Base-by-base conservation (phyloP, 2,797 vertebrate species). In the Sardinella longiceps region DNA sequence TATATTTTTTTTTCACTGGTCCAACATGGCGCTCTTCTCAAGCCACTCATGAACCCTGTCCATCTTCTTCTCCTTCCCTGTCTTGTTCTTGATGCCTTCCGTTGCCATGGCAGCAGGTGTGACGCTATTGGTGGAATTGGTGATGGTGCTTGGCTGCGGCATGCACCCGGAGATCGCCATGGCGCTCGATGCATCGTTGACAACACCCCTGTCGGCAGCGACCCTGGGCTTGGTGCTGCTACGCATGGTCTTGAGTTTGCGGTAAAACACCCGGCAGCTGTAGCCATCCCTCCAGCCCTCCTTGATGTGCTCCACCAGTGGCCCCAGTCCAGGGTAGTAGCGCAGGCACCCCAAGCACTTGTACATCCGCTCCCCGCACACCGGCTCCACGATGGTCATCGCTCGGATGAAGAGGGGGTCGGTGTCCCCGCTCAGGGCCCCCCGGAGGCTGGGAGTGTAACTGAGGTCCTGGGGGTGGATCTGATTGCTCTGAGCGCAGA, bases 331-430 rank as follows among this genome's bases (percentile, higher is more conserved):
- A n/a, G 82, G 39, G 45, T 82, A 84, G 84, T 58, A 87, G 33
- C 60, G 51, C 46, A 88, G 84, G 82, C 85, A 88, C 7, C 85
- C 85, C 1, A 58, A 88, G 53, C 87, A 87, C 50, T 83, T 90
- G 39, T 86, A 90, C 86, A 82, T 88, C 77, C 46, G 80, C 63
- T 81, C 74, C 45, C 89, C 85, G 82, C 85, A 87, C 63, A 90
- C 74, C 3, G 74, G 53, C 81, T 87, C 85, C 1, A 77, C 14
- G 9, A 12, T 20, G 0, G 84, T 91, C 43, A 85, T 84, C 1
- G 84, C 45, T n/a, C 53, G 70, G 85, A 90, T 87, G 81, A 90
- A 88, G 58, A 83, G 45, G 20, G 81, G 80, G 83, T 88, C 86
- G 2, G 48, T 23, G 10, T 39, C 15, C 70, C 18, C 70, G 1